phyloP scores from a whole-genome alignment of 2,797 vertebrate species.

The Heteromormyrus szaboi region DNA sequence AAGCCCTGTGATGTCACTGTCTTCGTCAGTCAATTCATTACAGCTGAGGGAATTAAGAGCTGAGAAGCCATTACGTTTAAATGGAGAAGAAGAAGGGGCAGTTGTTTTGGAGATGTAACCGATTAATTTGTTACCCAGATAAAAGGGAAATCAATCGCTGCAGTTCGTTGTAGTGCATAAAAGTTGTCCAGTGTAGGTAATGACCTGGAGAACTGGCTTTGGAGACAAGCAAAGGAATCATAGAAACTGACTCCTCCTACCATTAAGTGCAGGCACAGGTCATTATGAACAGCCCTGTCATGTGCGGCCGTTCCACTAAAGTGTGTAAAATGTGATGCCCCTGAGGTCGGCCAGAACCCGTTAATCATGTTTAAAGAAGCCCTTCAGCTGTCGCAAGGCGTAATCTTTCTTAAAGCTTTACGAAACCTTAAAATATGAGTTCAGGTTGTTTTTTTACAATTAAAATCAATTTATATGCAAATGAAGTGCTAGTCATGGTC shows the following conservation, averaged over 20 bases:
- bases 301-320: not conserved
- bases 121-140: not conserved
- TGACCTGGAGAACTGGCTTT: not conserved
- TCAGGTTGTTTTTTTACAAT: not conserved
- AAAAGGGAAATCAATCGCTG: not conserved
- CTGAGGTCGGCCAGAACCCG: not conserved
- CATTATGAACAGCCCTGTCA: not conserved
- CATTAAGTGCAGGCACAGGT: not conserved
- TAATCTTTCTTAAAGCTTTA: not conserved
- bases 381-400: not conserved
- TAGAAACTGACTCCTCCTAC: not conserved
- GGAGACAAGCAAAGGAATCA: not conserved
- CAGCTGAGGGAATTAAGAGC: slow-evolving; percentile 50
- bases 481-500: slow-evolving; percentile 2
- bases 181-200: not conserved
- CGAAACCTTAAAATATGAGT: not conserved
- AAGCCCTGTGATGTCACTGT: slow-evolving; percentile 42
- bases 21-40: slow-evolving; percentile 52
- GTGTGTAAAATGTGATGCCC: not conserved
- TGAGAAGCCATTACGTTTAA: slow-evolving; percentile 48
- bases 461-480: slow-evolving; percentile 3
- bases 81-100: slow-evolving; percentile 46
- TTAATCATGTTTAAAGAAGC: slow-evolving; percentile 3
- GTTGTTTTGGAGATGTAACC: slow-evolving; percentile 23
- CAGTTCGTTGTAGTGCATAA: not conserved